Evolutionary conservation across 2,888 invertebrate genomes (phyloP).

Genomic region (Pyrocoelia pectoralis): DNA sequence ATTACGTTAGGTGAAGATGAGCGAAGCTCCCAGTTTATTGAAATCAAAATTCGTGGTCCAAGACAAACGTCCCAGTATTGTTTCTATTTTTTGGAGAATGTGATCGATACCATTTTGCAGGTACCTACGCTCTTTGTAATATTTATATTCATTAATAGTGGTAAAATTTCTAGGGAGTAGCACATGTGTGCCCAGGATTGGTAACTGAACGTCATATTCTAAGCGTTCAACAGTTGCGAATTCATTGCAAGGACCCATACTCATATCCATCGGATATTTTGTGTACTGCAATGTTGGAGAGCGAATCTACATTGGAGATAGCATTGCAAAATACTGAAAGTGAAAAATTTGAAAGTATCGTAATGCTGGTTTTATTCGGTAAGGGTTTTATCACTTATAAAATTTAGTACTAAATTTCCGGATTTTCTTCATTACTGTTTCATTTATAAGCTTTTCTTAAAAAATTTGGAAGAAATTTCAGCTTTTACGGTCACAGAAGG

Average conservation of each 20-base stretch:
- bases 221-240: slow-evolving; percentile 66
- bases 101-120: slow-evolving; percentile 69
- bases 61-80: slow-evolving; percentile 64
- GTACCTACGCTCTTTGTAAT: slow-evolving; percentile 54
- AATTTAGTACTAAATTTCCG: no score
- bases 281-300: slow-evolving; percentile 56
- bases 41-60: slow-evolving; percentile 73
- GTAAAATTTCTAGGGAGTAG: slow-evolving; percentile 61
- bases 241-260: slow-evolving; percentile 55
- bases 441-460: no score
- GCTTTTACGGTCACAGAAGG: no score
- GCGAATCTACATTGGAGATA: slow-evolving; percentile 58
- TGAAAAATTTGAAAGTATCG: slow-evolving; percentile 64
- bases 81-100: slow-evolving; percentile 75
- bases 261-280: slow-evolving; percentile 58
- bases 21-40: slow-evolving; percentile 62
- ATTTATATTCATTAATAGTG: slow-evolving; percentile 2
- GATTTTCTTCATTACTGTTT: no score
- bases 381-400: slow-evolving; percentile 34
- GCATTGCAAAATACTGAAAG: slow-evolving; percentile 60
- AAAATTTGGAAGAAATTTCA: no score
- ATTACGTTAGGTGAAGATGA: slow-evolving; percentile 68
- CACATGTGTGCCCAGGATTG: slow-evolving; percentile 73
- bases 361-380: slow-evolving; percentile 67
- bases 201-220: slow-evolving; percentile 71